Evolutionary conservation across 2,797 vertebrate genomes (phyloP), one percentile per base, ranked within the genome.

Genomic region (Acropternis orthonyx): DNA sequence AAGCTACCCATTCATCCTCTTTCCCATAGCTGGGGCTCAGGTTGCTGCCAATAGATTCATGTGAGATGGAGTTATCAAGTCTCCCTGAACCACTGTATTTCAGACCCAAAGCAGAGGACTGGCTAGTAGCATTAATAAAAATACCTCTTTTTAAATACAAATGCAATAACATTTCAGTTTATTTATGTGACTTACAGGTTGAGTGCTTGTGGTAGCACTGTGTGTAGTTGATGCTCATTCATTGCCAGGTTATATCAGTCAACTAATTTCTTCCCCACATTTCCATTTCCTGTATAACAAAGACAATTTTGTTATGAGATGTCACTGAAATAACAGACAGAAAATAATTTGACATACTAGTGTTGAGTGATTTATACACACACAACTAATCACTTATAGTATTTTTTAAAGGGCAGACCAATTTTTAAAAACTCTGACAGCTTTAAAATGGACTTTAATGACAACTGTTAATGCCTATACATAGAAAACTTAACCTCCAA

Each of bases 221-320:
- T 23, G 9, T 23, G 36, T 36, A 36, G 51, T 8, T 87, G 58
- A 58, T 88, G 20, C 11, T 77, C 85, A n/a, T 51, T 94, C 48
- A 20, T 69, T 87, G 54, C 71, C 44, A 85, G 28, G 26, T 61
- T 72, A 12, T 82, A 56, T 28, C 71, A 91, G 13, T 32, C 54
- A 76, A 36, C 54, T 59, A 36, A 88, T 93, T 92, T 93, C 27
- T 85, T 85, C 67, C 75, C 55, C 37, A 41, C 2, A 4, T 73
- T 95, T 87, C 36, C 24, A 34, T 86, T 87, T 55, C 16, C 3
- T 36, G 12, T 77, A 41, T 46, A 66, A 85, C 59, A 75, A 76
- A 75, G 32, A 72, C 36, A 88, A 61, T 30, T 93, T 87, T 96
- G n/a, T 95, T 93, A 71, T 59, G 65, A 85, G 65, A 79, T 78